Base-by-base conservation (phyloP, 2,113 vertebrate species). In the Tapirus terrestris region DNA sequence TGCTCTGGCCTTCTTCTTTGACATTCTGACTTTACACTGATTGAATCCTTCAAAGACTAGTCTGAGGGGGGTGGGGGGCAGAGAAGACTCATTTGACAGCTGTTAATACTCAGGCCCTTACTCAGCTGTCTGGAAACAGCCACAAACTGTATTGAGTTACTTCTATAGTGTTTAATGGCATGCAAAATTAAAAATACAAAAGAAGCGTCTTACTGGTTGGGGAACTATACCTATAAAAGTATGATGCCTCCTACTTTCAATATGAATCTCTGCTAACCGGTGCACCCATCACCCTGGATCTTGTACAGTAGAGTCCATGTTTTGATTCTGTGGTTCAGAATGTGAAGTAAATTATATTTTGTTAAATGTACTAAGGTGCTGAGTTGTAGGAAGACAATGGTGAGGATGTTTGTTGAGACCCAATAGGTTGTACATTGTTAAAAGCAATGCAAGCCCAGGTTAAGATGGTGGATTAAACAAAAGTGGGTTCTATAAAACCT, bases 51-150 rank as follows among this genome's bases (percentile, higher is more conserved):
- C 98, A 98, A 98, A 99, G 98, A 97, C 75, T 29, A 95, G 93
- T 75, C 97, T 97, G 94, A 65, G 94, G 31, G 96, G 79, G 94
- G 60, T 39, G 39, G 97, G 88, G 97, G 96, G 82, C 92, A 97
- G 76, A 65, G 94, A 75, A 96, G 97, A 98, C 96, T 98, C 96
- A 63, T 92, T 98, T 97, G 97, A 97, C 98, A 99, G 98, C 98
- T 99, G 98, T 98, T 98, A 98, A 98, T 98, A 93, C 97, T 98
- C 98, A 95, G 97, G 79, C 97, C 97, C 98, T 99, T 99, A 98
- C 98, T 99, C 98, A 99, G 98, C 98, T 98, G 98, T 98, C 98
- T 98, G 98, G 97, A 98, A 98, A 65, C 95, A 98, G 98, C 98
- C 98, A 98, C 98, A 98, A 96, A 98, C 94, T 86, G 68, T 98